Percentiles rank a stretch among this genome's conserved stretches.
phyloP scores from a whole-genome alignment of 1,140 invertebrate species.

The Anastrepha obliqua region DNA sequence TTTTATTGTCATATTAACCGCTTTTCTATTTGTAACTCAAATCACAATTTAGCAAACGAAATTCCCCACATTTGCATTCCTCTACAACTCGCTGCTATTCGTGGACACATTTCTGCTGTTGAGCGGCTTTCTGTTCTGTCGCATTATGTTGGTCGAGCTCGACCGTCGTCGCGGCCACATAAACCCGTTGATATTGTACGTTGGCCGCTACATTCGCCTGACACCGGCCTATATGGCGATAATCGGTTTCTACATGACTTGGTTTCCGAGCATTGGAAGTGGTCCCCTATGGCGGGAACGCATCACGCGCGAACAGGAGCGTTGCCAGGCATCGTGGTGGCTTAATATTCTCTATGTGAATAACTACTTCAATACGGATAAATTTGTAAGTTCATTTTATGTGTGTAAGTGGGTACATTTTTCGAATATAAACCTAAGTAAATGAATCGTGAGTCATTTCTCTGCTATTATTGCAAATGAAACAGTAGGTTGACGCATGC shows the following conservation, averaged over 20 bases:
- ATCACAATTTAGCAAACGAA: slow-evolving; percentile 57
- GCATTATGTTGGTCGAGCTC: slow-evolving; percentile 79
- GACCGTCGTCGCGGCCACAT: slow-evolving; percentile 79
- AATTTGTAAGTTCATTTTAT: slow-evolving; percentile 76
- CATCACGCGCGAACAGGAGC: slow-evolving; percentile 78
- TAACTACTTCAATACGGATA: slow-evolving; percentile 83
- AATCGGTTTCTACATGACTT: slow-evolving; percentile 82
- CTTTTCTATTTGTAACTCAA: slow-evolving; percentile 8
- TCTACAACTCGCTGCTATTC: slow-evolving; percentile 79
- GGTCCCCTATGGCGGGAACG: slow-evolving; percentile 82
- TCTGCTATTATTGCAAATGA: too few relatives aligned
- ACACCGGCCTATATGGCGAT: slow-evolving; percentile 83
- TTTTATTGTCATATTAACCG: slow-evolving; percentile 36
- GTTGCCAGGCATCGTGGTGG: slow-evolving; percentile 86
- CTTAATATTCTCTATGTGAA: slow-evolving; percentile 88
- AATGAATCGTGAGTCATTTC: too few relatives aligned
- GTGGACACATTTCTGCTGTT: slow-evolving; percentile 82
- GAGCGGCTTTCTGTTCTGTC: slow-evolving; percentile 80
- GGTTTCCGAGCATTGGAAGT: slow-evolving; percentile 79
- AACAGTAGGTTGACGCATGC: too few relatives aligned
- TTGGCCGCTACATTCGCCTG: slow-evolving; percentile 81
- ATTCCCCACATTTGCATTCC: slow-evolving; percentile 70
- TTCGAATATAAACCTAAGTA: too few relatives aligned
- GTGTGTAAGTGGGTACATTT: too few relatives aligned
- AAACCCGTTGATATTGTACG: slow-evolving; percentile 79